phyloP scores from a whole-genome alignment of 2,888 invertebrate genomes.

The Barypeithes pellucidus region DNA sequence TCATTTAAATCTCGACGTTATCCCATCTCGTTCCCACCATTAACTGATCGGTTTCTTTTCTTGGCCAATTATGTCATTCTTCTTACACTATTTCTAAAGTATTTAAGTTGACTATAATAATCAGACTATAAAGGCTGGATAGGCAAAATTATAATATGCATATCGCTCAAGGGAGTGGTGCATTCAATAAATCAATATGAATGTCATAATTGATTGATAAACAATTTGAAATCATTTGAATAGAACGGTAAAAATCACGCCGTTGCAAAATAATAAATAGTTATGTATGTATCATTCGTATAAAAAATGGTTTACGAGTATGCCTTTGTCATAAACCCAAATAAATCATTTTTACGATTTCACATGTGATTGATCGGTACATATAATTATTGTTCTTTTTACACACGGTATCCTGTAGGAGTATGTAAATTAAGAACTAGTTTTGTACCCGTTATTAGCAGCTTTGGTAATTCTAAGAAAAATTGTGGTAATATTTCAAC shows the following conservation, averaged over 20 bases:
- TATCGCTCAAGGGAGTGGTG: constrained; percentile 6
- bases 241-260: constrained; percentile 1
- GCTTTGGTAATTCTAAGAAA: background rate
- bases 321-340: background rate
- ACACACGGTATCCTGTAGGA: no score
- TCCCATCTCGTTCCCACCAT: no score
- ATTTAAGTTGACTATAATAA: background rate
- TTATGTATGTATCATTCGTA: background rate
- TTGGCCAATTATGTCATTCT: no score
- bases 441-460: background rate
- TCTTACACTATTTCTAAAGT: background rate
- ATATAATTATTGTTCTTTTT: background rate
- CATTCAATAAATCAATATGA: constrained; percentile 6
- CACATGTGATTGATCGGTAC: background rate
- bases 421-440: no score
- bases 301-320: background rate
- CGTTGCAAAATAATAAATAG: background rate
- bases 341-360: background rate
- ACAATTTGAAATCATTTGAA: constrained; percentile 2
- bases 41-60: no score
- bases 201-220: constrained; percentile 6
- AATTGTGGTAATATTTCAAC: background rate
- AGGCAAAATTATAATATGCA: background rate
- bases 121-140: no score
- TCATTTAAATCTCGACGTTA: no score